These are phyloP conservation scores for Macropis europaea DNA, from an alignment of 2,888 invertebrate genomes.

Conservation along the genomic window DNA sequence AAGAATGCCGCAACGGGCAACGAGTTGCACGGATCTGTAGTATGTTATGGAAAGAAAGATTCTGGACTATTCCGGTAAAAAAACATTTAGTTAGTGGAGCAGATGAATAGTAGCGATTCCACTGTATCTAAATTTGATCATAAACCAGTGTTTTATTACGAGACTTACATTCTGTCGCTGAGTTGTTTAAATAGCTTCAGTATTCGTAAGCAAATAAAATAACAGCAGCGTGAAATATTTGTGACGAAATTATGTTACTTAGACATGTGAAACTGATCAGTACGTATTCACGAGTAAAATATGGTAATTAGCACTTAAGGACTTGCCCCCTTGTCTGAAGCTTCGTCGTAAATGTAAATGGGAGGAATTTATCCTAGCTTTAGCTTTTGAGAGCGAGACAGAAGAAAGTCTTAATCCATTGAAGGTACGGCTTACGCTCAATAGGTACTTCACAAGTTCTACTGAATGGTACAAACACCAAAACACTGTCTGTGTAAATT, in stretches of 20 bases:
- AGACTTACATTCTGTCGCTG: too few species aligned
- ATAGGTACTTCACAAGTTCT: conserved; percentile 23
- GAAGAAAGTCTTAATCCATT: conserved; percentile 46
- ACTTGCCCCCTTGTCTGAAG: neutral
- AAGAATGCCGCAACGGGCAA: too few species aligned
- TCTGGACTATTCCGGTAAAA: too few species aligned
- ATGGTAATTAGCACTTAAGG: conserved; percentile 40
- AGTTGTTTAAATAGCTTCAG: too few species aligned
- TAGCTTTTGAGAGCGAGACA: conserved; percentile 7
- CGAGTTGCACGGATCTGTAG: too few species aligned
- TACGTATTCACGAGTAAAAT: conserved; percentile 3
- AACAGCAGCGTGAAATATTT: too few species aligned
- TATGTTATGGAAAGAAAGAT: too few species aligned
- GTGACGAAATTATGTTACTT: neutral
- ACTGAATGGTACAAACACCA: conserved; percentile 8
- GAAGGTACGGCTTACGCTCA: conserved; percentile 38
- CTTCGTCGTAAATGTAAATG: conserved; percentile 39
- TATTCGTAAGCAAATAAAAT: too few species aligned
- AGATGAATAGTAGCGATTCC: too few species aligned
- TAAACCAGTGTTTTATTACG: too few species aligned
- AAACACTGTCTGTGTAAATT: conserved; percentile 2
- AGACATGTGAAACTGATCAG: neutral
- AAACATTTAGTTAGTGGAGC: too few species aligned
- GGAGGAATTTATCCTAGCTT: conserved; percentile 35
- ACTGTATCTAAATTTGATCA: too few species aligned